Evolutionary conservation across 2,888 invertebrate species (phyloP).

Genomic region (Abrostola triplasia): DNA sequence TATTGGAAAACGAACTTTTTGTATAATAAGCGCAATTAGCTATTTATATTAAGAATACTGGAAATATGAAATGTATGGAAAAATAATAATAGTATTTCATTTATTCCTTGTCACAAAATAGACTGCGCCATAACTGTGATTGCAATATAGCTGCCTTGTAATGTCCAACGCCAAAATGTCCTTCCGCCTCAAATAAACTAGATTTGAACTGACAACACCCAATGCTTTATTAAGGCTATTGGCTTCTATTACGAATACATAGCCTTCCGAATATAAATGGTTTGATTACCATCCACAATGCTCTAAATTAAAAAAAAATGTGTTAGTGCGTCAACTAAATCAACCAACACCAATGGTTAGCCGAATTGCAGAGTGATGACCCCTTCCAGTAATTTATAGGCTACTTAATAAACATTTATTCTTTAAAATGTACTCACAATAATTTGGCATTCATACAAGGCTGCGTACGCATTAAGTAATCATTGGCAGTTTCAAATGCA

Average conservation of each 20-base stretch:
- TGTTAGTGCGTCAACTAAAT: no score
- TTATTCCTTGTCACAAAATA: no score
- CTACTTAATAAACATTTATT: constrained; percentile 37
- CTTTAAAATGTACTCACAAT: constrained; percentile 19
- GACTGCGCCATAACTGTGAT: no score
- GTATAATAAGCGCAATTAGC: no score
- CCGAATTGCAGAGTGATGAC: constrained; percentile 33
- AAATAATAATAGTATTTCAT: no score
- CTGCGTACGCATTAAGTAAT: constrained; percentile 32
- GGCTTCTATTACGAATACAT: no score
- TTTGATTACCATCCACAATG: no score
- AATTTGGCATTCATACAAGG: constrained; percentile 34
- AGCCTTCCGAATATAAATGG: no score
- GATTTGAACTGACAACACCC: not conserved
- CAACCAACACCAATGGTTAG: not conserved
- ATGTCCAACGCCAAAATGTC: not conserved
- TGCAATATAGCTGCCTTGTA: not conserved
- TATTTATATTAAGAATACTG: no score
- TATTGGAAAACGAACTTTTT: no score
- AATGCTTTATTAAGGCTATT: not conserved
- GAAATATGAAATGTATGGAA: no score
- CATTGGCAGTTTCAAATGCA: constrained; percentile 30
- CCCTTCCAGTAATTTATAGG: constrained; percentile 28
- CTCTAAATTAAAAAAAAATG: no score
- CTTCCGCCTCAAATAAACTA: not conserved